Conservation (phyloP, 37 sponge, comb jelly and placozoan genomes). For the Ephydatia muelleri region DNA sequence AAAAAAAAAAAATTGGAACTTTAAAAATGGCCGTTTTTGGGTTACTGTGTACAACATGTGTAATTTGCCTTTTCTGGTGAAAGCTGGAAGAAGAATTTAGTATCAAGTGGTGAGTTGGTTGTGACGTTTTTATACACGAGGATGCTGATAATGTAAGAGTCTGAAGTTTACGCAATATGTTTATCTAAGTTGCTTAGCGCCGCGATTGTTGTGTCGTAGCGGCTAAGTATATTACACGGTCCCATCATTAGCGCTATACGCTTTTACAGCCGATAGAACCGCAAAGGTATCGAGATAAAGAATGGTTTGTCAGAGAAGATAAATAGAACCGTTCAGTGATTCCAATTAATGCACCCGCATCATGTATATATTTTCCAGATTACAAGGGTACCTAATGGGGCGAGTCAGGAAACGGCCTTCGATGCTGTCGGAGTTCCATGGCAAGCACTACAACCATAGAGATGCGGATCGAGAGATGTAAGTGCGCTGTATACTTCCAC, state of each 20-base stretch:
- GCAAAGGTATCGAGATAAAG: background rate
- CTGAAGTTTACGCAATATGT: background rate
- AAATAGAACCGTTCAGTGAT: background rate
- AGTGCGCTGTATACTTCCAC: background rate
- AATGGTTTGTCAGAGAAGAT: background rate
- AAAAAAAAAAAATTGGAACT: background rate
- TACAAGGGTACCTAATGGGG: background rate
- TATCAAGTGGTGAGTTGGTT: background rate
- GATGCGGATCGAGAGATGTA: background rate
- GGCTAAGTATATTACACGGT: background rate
- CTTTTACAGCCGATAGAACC: background rate
- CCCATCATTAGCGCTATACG: background rate
- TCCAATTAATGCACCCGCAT: background rate
- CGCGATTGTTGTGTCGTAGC: background rate
- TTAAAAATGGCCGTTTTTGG: background rate
- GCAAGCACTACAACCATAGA: constrained; percentile 48
- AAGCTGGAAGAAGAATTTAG: background rate
- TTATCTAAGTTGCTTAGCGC: background rate
- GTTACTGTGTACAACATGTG: background rate
- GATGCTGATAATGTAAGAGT: background rate
- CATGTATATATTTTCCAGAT: background rate
- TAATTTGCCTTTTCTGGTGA: background rate
- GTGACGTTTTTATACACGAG: background rate
- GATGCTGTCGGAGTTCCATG: constrained; percentile 71
- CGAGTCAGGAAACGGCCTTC: constrained; percentile 54